A percentile compares a stretch with the other conserved stretches of the same genome.
Conservation (phyloP, 2,888 invertebrate genomes). For the Papilio gigon region DNA sequence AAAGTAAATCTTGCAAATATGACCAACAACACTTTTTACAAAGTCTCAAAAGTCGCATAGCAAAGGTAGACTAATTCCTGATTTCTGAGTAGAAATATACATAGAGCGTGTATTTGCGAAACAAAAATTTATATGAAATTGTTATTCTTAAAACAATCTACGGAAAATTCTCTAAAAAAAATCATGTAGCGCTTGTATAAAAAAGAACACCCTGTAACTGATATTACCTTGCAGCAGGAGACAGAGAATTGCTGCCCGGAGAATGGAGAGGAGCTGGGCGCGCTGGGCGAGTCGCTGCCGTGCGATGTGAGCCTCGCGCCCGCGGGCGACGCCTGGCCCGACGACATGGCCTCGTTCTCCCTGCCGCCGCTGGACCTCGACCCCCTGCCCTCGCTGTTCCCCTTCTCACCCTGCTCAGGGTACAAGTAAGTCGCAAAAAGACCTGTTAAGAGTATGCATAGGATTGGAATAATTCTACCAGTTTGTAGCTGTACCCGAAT, state of each 20-base stretch:
- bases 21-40: too few species aligned
- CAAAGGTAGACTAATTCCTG: too few species aligned
- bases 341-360: conserved; percentile 93
- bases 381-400: conserved; percentile 92
- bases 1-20: too few species aligned
- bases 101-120: too few species aligned
- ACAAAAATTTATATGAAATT: not conserved
- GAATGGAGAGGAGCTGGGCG: conserved; percentile 72
- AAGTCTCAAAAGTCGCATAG: too few species aligned
- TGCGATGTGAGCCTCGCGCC: conserved; percentile 69
- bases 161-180: too few species aligned
- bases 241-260: conserved; percentile 75
- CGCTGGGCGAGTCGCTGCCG: conserved; percentile 64
- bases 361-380: conserved; percentile 92
- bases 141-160: not conserved
- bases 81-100: too few species aligned
- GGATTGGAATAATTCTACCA: too few species aligned
- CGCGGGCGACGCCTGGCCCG: conserved; percentile 84
- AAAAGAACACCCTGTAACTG: not conserved
- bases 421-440: conserved; percentile 85
- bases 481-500: too few species aligned
- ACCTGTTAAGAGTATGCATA: too few species aligned
- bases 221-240: conserved; percentile 62
- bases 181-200: not conserved
- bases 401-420: conserved; percentile 91